Percentiles rank a stretch among this genome's conserved stretches.
These are phyloP conservation scores for Linepithema humile DNA, from an alignment of 1,140 invertebrate genomes.

Conservation along the genomic window DNA sequence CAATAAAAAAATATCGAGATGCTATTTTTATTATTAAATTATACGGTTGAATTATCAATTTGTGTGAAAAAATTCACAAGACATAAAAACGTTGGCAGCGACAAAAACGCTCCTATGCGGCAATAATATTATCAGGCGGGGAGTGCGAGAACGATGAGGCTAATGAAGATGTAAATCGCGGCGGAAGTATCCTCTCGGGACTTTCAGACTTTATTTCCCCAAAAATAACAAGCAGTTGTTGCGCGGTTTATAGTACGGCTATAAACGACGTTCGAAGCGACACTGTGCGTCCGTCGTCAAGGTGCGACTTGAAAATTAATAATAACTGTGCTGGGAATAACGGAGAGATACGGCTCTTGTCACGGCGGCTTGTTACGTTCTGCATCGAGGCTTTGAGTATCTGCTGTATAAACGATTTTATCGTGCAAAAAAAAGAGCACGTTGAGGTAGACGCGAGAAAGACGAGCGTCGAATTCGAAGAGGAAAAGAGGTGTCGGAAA, in stretches of 20 bases:
- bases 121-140: neutral
- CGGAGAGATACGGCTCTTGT: slow-evolving; percentile 2
- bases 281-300: neutral
- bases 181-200: neutral
- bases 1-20: neutral
- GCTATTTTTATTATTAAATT: neutral
- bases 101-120: neutral
- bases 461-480: neutral
- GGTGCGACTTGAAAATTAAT: slow-evolving; percentile 60
- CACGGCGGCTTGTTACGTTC: slow-evolving; percentile 33
- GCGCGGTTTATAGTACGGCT: neutral
- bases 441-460: neutral
- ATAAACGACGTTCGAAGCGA: neutral
- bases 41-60: neutral
- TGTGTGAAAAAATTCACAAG: neutral
- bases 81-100: neutral
- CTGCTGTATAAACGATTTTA: neutral
- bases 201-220: slow-evolving; percentile 18
- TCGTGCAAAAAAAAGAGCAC: neutral
- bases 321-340: slow-evolving; percentile 35
- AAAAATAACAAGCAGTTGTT: slow-evolving; percentile 16
- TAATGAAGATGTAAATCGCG: slow-evolving; percentile 17
- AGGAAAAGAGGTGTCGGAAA: slow-evolving; percentile 22
- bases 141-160: neutral
- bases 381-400: neutral